These are phyloP conservation scores for Cladopsammia gracilis DNA, from an alignment of 64 coral and sea anemone genomes.

Conservation along the genomic window DNA sequence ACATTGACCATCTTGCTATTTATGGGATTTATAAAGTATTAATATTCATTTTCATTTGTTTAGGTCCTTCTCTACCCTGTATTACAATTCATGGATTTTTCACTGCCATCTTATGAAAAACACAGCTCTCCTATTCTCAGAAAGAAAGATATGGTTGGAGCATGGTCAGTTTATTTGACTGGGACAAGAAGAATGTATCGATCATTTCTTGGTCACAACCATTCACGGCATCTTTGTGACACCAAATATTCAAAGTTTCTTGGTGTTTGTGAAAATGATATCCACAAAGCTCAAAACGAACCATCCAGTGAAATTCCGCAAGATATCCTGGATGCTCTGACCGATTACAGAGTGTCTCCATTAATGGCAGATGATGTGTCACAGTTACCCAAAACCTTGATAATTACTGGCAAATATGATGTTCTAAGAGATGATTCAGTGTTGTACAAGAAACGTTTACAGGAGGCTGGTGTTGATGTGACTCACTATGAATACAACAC, in stretches of 20 bases:
- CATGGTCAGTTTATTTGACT: slow-evolving; percentile 50
- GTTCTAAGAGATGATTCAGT: slow-evolving; percentile 60
- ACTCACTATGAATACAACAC: slow-evolving; percentile 49
- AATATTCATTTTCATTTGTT: background rate
- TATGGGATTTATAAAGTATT: too few species aligned
- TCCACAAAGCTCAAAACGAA: background rate
- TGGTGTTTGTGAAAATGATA: background rate
- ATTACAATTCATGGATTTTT: slow-evolving; percentile 72
- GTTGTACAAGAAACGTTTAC: slow-evolving; percentile 44
- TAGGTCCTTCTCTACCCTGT: slow-evolving; percentile 72
- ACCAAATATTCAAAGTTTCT: slow-evolving; percentile 59
- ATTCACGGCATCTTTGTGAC: slow-evolving; percentile 40
- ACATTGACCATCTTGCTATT: too few species aligned
- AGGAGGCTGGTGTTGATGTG: slow-evolving; percentile 59
- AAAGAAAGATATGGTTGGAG: background rate
- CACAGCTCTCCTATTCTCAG: background rate
- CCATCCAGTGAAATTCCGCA: slow-evolving; percentile 24
- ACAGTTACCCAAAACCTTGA: slow-evolving; percentile 37
- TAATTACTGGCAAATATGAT: slow-evolving; percentile 59
- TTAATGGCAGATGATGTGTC: slow-evolving; percentile 36
- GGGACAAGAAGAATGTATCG: slow-evolving; percentile 22
- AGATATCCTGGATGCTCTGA: slow-evolving; percentile 25
- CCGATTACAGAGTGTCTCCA: slow-evolving; percentile 46
- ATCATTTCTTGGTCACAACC: slow-evolving; percentile 21
- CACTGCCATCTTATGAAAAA: slow-evolving; percentile 49